These are phyloP conservation scores for Stenichneumon culpator DNA, from an alignment of 2,888 invertebrate genomes.

Conservation along the genomic window DNA sequence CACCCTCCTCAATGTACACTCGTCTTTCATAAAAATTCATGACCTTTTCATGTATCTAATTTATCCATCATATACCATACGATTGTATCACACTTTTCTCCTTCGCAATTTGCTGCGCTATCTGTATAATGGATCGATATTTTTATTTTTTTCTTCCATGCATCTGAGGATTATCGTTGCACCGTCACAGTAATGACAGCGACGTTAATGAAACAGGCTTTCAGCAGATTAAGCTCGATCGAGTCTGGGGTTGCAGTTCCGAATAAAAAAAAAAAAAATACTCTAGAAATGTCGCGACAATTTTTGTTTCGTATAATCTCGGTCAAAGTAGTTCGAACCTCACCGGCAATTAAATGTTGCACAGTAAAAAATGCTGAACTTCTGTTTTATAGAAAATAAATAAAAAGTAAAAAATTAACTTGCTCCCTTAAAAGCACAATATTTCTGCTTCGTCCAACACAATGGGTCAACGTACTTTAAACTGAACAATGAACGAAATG, in stretches of 20 bases:
- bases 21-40: slow-evolving; percentile 45
- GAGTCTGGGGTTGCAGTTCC: not conserved
- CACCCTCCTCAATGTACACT: not conserved
- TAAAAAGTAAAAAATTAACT: not conserved
- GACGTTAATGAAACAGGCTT: not conserved
- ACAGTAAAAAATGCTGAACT: not conserved
- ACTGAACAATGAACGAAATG: not conserved
- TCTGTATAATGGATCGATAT: not conserved
- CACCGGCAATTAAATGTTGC: not conserved
- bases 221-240: not conserved
- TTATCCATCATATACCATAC: slow-evolving; percentile 19
- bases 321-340: not conserved
- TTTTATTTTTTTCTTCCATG: not conserved
- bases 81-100: not conserved
- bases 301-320: not conserved
- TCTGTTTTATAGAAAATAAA: not conserved
- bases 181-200: not conserved
- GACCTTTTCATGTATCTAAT: slow-evolving; percentile 37
- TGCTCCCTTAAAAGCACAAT: too few relatives aligned
- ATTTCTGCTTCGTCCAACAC: too few relatives aligned
- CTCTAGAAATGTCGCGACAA: not conserved
- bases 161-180: not conserved
- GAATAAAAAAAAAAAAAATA: not conserved
- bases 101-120: slow-evolving; percentile 7
- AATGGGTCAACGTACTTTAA: too few relatives aligned